These are phyloP conservation scores for Zaprionus obscuricornis DNA, from an alignment of 2,888 invertebrate genomes.

Conservation along the genomic window DNA sequence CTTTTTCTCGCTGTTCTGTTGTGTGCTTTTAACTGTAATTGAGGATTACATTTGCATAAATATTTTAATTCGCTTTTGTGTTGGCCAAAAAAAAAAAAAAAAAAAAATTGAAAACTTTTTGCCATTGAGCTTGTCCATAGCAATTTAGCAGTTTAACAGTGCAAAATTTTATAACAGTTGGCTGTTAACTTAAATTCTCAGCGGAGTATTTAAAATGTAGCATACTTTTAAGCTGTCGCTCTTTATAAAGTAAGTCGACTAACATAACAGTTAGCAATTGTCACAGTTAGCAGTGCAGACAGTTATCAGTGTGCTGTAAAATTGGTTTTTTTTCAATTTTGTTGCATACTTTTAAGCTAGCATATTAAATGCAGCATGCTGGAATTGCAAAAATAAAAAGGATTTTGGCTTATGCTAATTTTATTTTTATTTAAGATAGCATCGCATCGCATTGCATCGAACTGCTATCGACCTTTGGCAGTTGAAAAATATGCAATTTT, in stretches of 20 bases:
- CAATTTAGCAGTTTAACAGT: background rate
- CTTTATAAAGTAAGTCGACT: too few species aligned
- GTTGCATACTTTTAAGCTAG: background rate
- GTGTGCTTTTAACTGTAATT: constrained; percentile 36
- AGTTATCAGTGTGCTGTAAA: too few species aligned
- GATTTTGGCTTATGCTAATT: background rate
- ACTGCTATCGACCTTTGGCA: too few species aligned
- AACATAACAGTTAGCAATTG: background rate
- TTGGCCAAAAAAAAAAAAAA: background rate
- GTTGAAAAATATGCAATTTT: too few species aligned
- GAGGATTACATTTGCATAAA: constrained; percentile 50
- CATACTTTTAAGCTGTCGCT: constrained; percentile 28
- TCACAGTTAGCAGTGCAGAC: too few species aligned
- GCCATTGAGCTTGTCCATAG: constrained; percentile 23
- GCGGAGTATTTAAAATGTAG: constrained; percentile 2
- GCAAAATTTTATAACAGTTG: background rate
- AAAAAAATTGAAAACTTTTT: constrained; percentile 9
- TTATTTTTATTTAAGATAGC: too few species aligned
- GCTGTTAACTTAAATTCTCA: background rate
- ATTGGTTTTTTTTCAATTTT: background rate
- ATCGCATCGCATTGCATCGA: too few species aligned
- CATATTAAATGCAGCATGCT: background rate
- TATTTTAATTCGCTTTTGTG: constrained; percentile 27
- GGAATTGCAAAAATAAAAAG: too few species aligned
- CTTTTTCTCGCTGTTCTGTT: background rate